Conservation (phyloP, 2,888 invertebrate species). For the Cepaea hortensis region DNA sequence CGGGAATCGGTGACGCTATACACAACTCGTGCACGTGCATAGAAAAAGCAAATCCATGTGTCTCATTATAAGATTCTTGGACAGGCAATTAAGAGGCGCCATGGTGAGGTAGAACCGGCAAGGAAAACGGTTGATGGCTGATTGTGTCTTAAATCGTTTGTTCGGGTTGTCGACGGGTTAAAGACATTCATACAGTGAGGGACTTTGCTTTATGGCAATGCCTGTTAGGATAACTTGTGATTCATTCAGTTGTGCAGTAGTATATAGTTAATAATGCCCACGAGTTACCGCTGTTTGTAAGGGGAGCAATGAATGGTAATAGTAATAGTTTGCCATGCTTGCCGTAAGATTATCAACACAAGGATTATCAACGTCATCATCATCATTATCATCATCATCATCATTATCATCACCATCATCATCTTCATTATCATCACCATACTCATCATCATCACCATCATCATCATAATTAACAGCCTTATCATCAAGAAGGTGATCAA, state of each 20-base stretch:
- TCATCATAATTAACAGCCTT: too few relatives aligned
- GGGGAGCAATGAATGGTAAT: neutral
- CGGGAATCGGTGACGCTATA: neutral
- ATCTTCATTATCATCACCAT: too few relatives aligned
- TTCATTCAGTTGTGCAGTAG: neutral
- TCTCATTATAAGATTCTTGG: slow-evolving; percentile 10
- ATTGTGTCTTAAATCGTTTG: slow-evolving; percentile 15
- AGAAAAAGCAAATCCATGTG: slow-evolving; percentile 8
- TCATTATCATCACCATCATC: too few relatives aligned
- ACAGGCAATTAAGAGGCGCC: slow-evolving; percentile 17
- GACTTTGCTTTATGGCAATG: neutral
- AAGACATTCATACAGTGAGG: neutral
- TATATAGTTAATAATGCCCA: neutral
- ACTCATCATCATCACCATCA: too few relatives aligned
- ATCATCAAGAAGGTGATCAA: too few relatives aligned
- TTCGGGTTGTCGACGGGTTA: neutral
- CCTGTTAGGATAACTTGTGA: neutral
- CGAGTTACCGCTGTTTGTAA: neutral
- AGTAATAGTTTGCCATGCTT: too few relatives aligned
- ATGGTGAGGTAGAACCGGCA: neutral
- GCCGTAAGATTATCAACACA: too few relatives aligned
- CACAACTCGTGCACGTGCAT: neutral
- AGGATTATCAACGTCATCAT: too few relatives aligned
- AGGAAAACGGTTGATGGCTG: slow-evolving; percentile 28
- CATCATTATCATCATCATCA: too few relatives aligned